Percentiles rank a stretch among this genome's conserved stretches.
Evolutionary conservation across 2,113 vertebrate species (phyloP).

Genomic region (Procavia capensis): DNA sequence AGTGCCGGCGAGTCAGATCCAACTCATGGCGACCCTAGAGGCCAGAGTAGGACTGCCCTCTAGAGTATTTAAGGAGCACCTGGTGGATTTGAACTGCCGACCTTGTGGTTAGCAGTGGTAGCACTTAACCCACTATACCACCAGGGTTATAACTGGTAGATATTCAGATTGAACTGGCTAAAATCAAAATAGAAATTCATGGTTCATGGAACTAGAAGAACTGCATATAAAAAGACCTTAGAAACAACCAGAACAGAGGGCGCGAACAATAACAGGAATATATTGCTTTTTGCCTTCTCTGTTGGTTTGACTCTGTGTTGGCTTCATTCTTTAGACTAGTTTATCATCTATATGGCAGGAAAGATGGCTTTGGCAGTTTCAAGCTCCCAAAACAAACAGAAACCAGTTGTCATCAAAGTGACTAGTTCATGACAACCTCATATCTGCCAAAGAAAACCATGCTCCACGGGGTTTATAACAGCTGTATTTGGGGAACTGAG

Average conservation of each 20-base stretch:
- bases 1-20: too few relatives aligned
- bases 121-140: too few relatives aligned
- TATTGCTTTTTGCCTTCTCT: background rate
- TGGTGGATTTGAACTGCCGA: too few relatives aligned
- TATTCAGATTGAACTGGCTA: background rate
- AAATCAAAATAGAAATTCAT: background rate
- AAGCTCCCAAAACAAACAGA: background rate
- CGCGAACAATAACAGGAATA: background rate
- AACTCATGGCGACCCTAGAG: too few relatives aligned
- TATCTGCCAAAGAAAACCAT: too few relatives aligned
- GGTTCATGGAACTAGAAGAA: background rate
- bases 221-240: background rate
- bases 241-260: background rate
- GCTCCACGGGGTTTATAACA: too few relatives aligned
- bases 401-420: too few relatives aligned
- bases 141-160: background rate
- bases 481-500: too few relatives aligned
- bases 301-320: background rate
- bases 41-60: too few relatives aligned
- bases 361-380: background rate
- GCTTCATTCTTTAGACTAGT: background rate
- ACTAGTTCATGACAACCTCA: too few relatives aligned
- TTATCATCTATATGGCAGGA: background rate
- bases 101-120: too few relatives aligned
- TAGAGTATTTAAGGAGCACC: too few relatives aligned